Conservation (phyloP, 2,888 invertebrate genomes). For the Leptodirus hochenwartii region DNA sequence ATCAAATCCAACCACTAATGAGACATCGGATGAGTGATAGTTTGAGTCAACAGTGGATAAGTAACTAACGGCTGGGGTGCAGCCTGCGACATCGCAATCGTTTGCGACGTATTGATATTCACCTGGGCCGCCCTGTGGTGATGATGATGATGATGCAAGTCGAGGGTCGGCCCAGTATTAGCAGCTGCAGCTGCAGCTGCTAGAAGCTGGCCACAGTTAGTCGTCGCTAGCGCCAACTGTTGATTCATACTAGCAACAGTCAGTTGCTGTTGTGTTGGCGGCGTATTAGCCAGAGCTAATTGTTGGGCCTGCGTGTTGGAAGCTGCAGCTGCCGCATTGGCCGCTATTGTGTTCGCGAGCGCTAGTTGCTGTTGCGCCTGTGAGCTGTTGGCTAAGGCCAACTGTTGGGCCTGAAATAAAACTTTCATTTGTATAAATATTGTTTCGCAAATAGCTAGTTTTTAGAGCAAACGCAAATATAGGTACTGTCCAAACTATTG, state of each 20-base stretch:
- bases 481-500: conserved; percentile 18
- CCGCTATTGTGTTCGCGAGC: conserved; percentile 15
- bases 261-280: conserved; percentile 21
- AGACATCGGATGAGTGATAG: conserved; percentile 28
- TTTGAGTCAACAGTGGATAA: conserved; percentile 47
- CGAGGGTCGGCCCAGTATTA: conserved; percentile 22
- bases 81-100: conserved; percentile 39
- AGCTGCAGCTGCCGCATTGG: conserved; percentile 17
- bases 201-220: conserved; percentile 19
- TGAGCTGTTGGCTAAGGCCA: conserved; percentile 21
- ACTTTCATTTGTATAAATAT: too few relatives aligned
- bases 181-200: conserved; percentile 22
- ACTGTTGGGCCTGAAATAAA: conserved; percentile 25
- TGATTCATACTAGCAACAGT: conserved; percentile 20
- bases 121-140: conserved; percentile 20
- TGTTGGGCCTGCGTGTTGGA: conserved; percentile 21
- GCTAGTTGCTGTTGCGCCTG: conserved; percentile 18
- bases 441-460: too few relatives aligned
- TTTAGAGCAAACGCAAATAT: conserved; percentile 19
- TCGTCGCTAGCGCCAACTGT: conserved; percentile 20
- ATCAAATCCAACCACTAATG: too few relatives aligned
- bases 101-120: conserved; percentile 30
- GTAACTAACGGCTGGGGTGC: conserved; percentile 41
- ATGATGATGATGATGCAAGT: too few relatives aligned
- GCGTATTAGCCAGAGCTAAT: conserved; percentile 19